Evolutionary conservation across 2,888 invertebrate genomes (phyloP).

Genomic region (Drosophila paramelanica): DNA sequence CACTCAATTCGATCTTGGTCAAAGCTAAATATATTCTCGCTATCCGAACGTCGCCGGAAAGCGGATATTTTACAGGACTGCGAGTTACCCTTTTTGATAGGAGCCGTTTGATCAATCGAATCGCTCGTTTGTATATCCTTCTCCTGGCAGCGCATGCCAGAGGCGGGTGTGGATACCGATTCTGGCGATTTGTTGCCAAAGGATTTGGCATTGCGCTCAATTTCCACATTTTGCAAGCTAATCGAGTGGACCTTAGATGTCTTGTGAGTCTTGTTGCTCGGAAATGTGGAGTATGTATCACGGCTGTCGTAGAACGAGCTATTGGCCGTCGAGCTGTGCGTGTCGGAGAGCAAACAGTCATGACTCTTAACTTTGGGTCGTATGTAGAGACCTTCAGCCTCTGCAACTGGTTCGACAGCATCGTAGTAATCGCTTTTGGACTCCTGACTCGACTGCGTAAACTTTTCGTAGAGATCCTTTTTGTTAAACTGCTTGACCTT

Average conservation of each 20-base stretch:
- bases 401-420: constrained; percentile 85
- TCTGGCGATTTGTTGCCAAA: constrained; percentile 83
- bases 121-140: constrained; percentile 83
- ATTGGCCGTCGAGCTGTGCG: constrained; percentile 83
- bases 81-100: constrained; percentile 73
- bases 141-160: constrained; percentile 78
- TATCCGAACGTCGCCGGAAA: constrained; percentile 89
- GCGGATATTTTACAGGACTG: constrained; percentile 83
- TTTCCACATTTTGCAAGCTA: constrained; percentile 90
- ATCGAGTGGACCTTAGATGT: constrained; percentile 88
- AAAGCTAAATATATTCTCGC: constrained; percentile 90
- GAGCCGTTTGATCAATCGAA: constrained; percentile 80
- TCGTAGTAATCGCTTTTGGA: constrained; percentile 90
- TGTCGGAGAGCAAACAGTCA: constrained; percentile 87
- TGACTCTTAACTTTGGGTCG: constrained; percentile 87
- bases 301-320: constrained; percentile 87
- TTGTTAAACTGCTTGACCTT: constrained; percentile 82
- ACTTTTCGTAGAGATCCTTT: constrained; percentile 86
- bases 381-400: constrained; percentile 60
- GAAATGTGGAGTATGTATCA: constrained; percentile 88
- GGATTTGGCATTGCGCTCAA: constrained; percentile 87
- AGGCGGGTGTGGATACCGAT: constrained; percentile 73
- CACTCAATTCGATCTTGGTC: constrained; percentile 91
- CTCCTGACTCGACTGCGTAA: constrained; percentile 88
- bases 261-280: constrained; percentile 87